Conservation (phyloP, 2,888 invertebrate species). For the Luperina nickerlii region DNA sequence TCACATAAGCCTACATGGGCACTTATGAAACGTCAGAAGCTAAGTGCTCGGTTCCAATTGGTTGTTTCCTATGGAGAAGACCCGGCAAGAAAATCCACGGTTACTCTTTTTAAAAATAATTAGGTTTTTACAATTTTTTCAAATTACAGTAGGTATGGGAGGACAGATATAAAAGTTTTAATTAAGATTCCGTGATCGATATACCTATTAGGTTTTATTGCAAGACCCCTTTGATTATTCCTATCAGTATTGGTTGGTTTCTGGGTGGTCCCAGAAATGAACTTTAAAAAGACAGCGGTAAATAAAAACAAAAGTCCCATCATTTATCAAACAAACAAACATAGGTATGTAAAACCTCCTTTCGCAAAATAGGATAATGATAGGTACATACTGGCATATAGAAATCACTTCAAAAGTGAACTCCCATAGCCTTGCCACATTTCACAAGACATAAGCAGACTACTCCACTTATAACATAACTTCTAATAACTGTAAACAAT, state of each 20-base stretch:
- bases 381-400: conserved; percentile 10
- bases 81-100: too few relatives aligned
- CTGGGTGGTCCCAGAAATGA: not conserved
- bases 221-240: not conserved
- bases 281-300: not conserved
- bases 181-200: not conserved
- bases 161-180: too few relatives aligned
- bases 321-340: not conserved
- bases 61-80: too few relatives aligned
- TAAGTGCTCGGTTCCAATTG: too few relatives aligned
- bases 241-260: not conserved
- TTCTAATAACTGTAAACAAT: conserved; percentile 70
- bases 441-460: conserved; percentile 30
- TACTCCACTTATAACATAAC: conserved; percentile 48
- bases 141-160: too few relatives aligned
- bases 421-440: conserved; percentile 51
- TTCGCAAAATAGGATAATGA: conserved; percentile 26
- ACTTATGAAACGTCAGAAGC: too few relatives aligned
- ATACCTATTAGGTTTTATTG: not conserved
- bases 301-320: not conserved
- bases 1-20: too few relatives aligned
- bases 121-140: too few relatives aligned
- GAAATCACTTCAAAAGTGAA: conserved; percentile 16
- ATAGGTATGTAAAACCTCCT: conserved; percentile 14
- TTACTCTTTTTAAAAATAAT: too few relatives aligned